Evolutionary conservation across 2,797 vertebrate genomes (phyloP).

Genomic region (Spinibarbus caldwelli): DNA sequence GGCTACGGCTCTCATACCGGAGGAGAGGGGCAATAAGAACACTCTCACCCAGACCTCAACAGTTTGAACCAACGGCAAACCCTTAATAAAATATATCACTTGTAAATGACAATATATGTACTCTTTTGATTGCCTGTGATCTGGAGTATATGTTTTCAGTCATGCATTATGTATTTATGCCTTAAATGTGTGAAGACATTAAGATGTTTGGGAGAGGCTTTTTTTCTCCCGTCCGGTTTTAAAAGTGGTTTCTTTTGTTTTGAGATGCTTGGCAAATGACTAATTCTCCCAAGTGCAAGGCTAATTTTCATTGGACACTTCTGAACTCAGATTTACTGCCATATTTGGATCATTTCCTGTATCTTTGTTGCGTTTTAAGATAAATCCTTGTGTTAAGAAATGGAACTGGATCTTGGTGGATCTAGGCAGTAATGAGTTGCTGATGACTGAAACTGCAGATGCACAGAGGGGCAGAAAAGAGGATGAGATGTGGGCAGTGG

Average conservation of each 20-base stretch:
- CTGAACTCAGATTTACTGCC: conserved; percentile 19
- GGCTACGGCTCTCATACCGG: background rate
- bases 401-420: conserved; percentile 30
- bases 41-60: conserved; percentile 28
- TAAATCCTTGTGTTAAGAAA: conserved; percentile 41
- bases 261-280: conserved; percentile 3
- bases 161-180: background rate
- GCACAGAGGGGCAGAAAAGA: conserved; percentile 33
- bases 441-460: conserved; percentile 44
- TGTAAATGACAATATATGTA: background rate
- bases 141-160: background rate
- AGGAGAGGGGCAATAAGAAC: conserved; percentile 29
- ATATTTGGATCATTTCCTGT: conserved; percentile 26
- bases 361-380: conserved; percentile 24
- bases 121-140: background rate
- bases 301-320: conserved; percentile 24
- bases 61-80: background rate
- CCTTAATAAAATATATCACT: background rate
- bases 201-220: background rate
- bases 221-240: background rate
- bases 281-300: conserved; percentile 18
- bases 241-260: background rate
- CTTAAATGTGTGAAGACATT: conserved; percentile 6
- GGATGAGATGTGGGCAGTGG: conserved; percentile 46
- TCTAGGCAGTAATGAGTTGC: conserved; percentile 41